Evolutionary conservation across 2,113 vertebrate genomes (phyloP), one percentile per base, ranked within the genome.

Genomic region (Herpetotheres cachinnans): DNA sequence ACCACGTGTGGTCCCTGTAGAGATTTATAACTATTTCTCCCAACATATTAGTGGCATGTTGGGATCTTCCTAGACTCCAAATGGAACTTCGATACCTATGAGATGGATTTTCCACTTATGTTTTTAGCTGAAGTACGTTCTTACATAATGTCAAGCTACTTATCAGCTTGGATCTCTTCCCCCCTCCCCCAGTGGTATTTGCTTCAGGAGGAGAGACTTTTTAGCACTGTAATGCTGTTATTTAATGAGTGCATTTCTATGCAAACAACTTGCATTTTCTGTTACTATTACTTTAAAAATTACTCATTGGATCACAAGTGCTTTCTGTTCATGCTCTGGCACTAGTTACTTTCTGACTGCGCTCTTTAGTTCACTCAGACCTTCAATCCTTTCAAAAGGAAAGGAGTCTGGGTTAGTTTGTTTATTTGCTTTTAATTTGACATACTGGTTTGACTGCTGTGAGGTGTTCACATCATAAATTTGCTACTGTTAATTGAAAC

Each of bases 1-100:
- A 19, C 69, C 3, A 26, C n/a, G 20, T 1, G 10, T 27, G 6
- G 16, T 3, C 15, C 4, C 9, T 30, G 7, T 9, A 11, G 21
- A 36, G 34, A 11, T 17, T 13, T 15, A 1, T 32, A 25, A 10
- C 7, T 49, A 0, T 46, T 82, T 56, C 6, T 82, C 14, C 16
- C 25, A 44, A 12, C 4, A 0, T 12, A 5, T 9, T 66, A 1
- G 44, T 52, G 79, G 24, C 38, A 3, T 32, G 7, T 26, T 61
- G 59, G 25, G 24, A 8, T 84, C 15, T 66, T 58, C 6, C 22
- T 62, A 7, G 55, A 6, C n/a, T 54, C n/a, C 27, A 25, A 0
- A 4, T 4, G 4, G 50, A 55, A 16, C 25, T 71, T 66, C 7
- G 26, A 50, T 34, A 29, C 20, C 7, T n/a, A 0, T 19, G 6